phyloP scores from a whole-genome alignment of 2,113 vertebrate genomes.

The Muntiacus reevesi region DNA sequence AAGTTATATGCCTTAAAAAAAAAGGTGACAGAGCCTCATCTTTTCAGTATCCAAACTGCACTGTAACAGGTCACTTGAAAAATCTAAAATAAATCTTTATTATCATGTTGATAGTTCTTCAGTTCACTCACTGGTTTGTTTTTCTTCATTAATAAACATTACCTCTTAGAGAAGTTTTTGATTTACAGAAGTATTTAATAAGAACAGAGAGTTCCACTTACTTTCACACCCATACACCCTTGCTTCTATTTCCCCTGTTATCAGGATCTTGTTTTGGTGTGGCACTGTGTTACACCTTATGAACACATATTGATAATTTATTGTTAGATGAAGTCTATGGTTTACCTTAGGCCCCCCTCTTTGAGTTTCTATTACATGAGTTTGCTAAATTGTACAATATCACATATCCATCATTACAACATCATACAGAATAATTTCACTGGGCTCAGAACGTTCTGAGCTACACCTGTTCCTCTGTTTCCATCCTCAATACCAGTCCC shows the following conservation, averaged over 20 bases:
- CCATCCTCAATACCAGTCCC: neutral
- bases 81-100: neutral
- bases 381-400: neutral
- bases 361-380: neutral
- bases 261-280: too few species aligned
- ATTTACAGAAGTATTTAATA: neutral
- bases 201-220: neutral
- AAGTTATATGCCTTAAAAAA: neutral
- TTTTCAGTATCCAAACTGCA: neutral
- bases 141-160: neutral
- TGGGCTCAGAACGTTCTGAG: neutral
- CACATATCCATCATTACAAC: fast-evolving
- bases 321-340: neutral
- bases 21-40: neutral
- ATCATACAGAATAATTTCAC: neutral
- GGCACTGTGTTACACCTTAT: too few species aligned
- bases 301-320: neutral
- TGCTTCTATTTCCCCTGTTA: too few species aligned
- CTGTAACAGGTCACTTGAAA: neutral
- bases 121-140: too few species aligned
- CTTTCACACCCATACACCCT: too few species aligned
- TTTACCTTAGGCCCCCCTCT: neutral
- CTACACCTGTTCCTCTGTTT: fast-evolving
- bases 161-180: neutral
- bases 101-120: neutral